Conservation (phyloP, 2,797 vertebrate genomes). For the Sebastes iracundus region DNA sequence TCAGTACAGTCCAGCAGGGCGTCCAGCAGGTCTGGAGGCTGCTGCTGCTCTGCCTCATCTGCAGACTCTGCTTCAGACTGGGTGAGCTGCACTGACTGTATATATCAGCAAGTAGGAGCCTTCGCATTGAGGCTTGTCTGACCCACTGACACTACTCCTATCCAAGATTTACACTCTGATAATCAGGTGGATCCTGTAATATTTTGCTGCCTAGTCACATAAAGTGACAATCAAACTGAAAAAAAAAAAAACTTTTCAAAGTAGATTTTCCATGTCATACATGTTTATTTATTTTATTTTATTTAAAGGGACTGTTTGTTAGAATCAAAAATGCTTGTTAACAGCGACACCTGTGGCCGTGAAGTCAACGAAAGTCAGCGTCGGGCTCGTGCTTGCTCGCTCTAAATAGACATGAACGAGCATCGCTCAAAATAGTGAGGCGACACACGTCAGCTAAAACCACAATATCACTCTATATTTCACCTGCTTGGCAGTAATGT, state of each 20-base stretch:
- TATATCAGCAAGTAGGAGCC: not conserved
- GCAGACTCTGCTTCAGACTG: constrained; percentile 87
- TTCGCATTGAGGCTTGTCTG: not conserved
- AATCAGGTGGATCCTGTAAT: not conserved
- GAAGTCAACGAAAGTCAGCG: no score
- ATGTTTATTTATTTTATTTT: not conserved
- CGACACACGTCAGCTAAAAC: no score
- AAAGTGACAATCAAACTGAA: not conserved
- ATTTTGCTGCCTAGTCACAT: not conserved
- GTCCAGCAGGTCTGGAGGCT: constrained; percentile 91
- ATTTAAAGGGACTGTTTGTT: no score
- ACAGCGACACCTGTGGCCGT: no score
- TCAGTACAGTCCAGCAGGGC: constrained; percentile 89
- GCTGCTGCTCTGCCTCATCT: constrained; percentile 88
- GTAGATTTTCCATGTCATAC: not conserved
- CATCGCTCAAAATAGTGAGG: no score
- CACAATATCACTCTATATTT: no score
- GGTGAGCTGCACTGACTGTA: constrained; percentile 75
- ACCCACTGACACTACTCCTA: not conserved
- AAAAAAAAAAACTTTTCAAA: not conserved
- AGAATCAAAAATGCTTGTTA: no score
- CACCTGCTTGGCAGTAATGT: no score
- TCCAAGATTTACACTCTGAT: not conserved
- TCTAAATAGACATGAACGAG: no score
- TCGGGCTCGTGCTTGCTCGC: no score